Percentiles rank a stretch among this genome's conserved stretches.
Evolutionary conservation across 2,797 vertebrate genomes (phyloP).

Genomic region (Platalea minor): DNA sequence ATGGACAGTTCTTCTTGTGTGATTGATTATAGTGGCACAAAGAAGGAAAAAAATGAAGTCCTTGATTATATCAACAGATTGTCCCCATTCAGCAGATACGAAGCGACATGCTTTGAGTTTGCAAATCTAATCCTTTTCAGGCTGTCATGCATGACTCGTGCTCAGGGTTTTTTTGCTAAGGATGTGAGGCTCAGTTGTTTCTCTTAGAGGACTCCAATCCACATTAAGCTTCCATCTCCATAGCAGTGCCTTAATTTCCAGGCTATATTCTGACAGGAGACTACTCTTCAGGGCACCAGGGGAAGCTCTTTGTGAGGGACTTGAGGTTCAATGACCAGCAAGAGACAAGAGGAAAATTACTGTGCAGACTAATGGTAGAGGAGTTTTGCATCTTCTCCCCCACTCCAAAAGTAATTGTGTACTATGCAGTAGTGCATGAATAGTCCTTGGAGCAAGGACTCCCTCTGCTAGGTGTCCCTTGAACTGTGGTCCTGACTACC

Average conservation of each 20-base stretch:
- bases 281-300: neutral
- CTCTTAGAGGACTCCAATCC: neutral
- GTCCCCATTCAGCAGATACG: neutral
- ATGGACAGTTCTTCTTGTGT: neutral
- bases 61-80: neutral
- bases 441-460: neutral
- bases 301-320: neutral
- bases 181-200: neutral
- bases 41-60: neutral
- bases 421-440: neutral
- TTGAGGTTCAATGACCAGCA: neutral
- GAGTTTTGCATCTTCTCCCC: neutral
- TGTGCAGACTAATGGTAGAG: neutral
- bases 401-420: neutral
- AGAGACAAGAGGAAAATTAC: neutral
- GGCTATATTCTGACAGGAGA: neutral
- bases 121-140: neutral
- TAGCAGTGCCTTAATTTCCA: neutral
- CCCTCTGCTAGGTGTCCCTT: neutral
- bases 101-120: neutral
- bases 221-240: neutral
- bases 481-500: neutral
- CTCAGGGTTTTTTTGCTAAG: neutral
- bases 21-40: neutral
- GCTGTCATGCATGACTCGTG: accelerated